Percentiles rank a stretch among this genome's conserved stretches.
Evolutionary conservation across 2,888 invertebrate species (phyloP).

Genomic region (Oscheius sp.): DNA sequence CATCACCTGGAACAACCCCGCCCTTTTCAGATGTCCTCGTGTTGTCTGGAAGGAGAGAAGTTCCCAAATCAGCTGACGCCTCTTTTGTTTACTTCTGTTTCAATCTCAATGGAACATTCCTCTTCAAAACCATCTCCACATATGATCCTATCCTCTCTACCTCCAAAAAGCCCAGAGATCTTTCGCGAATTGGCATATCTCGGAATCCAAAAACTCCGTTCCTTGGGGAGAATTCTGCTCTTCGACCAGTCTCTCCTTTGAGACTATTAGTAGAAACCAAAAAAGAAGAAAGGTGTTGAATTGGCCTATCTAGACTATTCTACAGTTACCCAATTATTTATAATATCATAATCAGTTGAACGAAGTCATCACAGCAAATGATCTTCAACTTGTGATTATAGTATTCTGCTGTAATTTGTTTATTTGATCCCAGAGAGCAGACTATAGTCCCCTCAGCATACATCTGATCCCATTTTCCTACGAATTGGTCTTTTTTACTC

Average conservation of each 20-base stretch:
- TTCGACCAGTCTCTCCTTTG: too few relatives aligned
- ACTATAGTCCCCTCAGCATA: neutral
- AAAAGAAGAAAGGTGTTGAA: neutral
- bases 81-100: neutral
- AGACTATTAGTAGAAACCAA: too few relatives aligned
- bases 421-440: neutral
- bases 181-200: neutral
- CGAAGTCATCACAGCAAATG: neutral
- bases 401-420: neutral
- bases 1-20: neutral
- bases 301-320: neutral
- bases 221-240: constrained; percentile 12
- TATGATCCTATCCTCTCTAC: neutral
- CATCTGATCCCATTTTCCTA: neutral
- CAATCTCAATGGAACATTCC: neutral
- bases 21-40: neutral
- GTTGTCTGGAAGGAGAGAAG: too few relatives aligned
- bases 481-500: too few relatives aligned
- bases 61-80: neutral
- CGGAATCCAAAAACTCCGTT: constrained; percentile 1
- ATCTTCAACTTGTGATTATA: neutral
- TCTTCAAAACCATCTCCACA: neutral
- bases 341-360: neutral
- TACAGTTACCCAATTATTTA: neutral
- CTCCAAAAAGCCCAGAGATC: neutral